Base-by-base conservation (phyloP, 2,797 vertebrate genomes). In the Rallus crepitans region DNA sequence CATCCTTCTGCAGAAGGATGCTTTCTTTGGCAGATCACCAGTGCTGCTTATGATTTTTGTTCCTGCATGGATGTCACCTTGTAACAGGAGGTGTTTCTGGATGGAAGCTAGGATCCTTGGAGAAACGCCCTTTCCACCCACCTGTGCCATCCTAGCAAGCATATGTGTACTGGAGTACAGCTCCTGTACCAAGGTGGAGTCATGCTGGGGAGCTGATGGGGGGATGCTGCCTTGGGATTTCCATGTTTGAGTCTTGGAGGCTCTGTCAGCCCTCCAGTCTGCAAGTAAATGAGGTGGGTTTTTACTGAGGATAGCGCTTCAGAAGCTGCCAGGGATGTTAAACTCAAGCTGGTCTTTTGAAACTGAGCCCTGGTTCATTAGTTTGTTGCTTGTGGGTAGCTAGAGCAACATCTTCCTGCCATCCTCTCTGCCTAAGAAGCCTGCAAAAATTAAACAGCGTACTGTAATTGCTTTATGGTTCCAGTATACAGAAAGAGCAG, bases 11-110 rank as follows among this genome's bases (percentile, higher is more conserved):
- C 73, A 82, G 84, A 78, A 65, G 25, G 11, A 8, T 69, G 47
- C n/a, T 70, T 72, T 80, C 64, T 85, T 82, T 76, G 82, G 71
- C 37, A 84, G 19, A 47, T 80, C 82, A 61, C 83, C 85, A 80
- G 45, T 37, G 10, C 42, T 80, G 9, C 31, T 82, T 59, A 80
- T 3, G n/a, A 70, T 52, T 79, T 78, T 89, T 72, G 27, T 69
- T 76, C 59, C 86, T 87, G 61, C 60, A 37, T 5, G n/a, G 47
- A 53, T 55, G 33, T 90, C 17, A 7, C 31, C 24, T 31, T 3
- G 1, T 69, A 60, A 82, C 7, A 9, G n/a, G 80, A 94, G 27
- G 64, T 70, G 45, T 70, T 72, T 76, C 48, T 94, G 72, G 17
- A 12, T 85, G 47, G 55, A 76, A 42, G 24, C 47, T 75, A 15